Evolutionary conservation across 2,113 vertebrate species (phyloP), one percentile per base, ranked within the genome.

Genomic region (Centropus unirufus): DNA sequence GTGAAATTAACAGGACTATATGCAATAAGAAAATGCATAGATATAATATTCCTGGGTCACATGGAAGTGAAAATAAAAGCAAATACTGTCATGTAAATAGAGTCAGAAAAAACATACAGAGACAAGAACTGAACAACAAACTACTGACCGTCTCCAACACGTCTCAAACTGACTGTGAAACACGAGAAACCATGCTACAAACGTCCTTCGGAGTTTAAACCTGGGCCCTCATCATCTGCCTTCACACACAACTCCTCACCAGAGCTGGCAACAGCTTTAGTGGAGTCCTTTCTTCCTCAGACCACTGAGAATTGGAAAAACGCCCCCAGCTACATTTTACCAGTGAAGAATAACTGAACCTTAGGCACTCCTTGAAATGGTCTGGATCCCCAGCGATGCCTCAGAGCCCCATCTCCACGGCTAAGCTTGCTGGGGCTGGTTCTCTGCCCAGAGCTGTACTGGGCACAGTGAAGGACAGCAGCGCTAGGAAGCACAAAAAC

Each of bases 211-310:
- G 73, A 52, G 64, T 14, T 62, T 54, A 23, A 87, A 61, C 0
- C 1, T 5, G 68, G 7, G 17, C 20, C 20, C 32, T 79, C 3
- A 0, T 32, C 63, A 44, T 24, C 34, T 44, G 7, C 18, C 54
- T n/a, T 14, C 27, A 22, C 4, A 32, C 1, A 30, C 32, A 54
- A 1, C 6, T n/a, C 62, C 11, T 11, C 36, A 34, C 3, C 1
- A 1, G 62, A 2, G 1, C 67, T 32, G 16, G 32, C 0, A 0
- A 42, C 13, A 8, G 39, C 59, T 39, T 57, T 2, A 4, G 10
- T 1, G 1, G 19, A 7, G 40, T 21, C 69, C 59, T 32, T n/a
- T 75, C 54, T 19, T 75, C 64, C 89, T 57, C 17, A n/a, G 66
- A 39, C 8, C 18, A 11, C 49, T 9, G 30, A 5, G 49, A 57